Base-by-base conservation (phyloP, 2,797 vertebrate species). In the Urophycis tenuis region DNA sequence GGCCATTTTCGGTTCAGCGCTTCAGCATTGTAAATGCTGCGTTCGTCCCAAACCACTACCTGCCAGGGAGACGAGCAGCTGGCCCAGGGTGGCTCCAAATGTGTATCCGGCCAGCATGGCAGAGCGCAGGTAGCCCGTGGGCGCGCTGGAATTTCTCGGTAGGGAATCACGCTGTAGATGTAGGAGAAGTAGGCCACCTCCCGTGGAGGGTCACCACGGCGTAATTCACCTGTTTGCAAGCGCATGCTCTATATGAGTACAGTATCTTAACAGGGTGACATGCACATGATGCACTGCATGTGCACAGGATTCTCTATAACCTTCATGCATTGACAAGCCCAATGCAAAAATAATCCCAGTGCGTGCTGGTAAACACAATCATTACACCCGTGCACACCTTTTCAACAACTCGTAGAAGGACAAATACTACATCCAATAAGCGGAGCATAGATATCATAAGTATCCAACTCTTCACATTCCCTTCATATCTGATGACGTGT, bases 171-270 rank as follows among this genome's bases (percentile, higher is more conserved):
- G 0, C 90, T 93, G 85, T 94, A 94, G 81, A 94, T 94, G 75
- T 93, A 94, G 74, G 93, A 92, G 73, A 93, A 88, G 80, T 93
- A 93, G 35, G 90, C 93, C 73, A 94, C 92, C 30, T 94, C 93
- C 93, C 34, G 91, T 91, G 60, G 93, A 88, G 12, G 12, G 92
- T 92, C 79, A 91, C 92, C 1, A 93, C 85, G 0, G 84, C 92
- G 79, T 87, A 91, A 81, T 88, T 91, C 73, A 94, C 75, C 89
- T 94, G 89, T 70, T 70, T 60, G 19, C 53, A 60, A 60, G 60
- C 60, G n/a, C n/a, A n/a, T n/a, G n/a, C n/a, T n/a, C n/a, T n/a
- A n/a, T n/a, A n/a, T n/a, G n/a, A n/a, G n/a, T n/a, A 67, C n/a
- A 67, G 25, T 67, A 29, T 29, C 29, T 25, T 25, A 3, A 67